Conservation (phyloP, 2,888 invertebrate species). For the Sesia apiformis region DNA sequence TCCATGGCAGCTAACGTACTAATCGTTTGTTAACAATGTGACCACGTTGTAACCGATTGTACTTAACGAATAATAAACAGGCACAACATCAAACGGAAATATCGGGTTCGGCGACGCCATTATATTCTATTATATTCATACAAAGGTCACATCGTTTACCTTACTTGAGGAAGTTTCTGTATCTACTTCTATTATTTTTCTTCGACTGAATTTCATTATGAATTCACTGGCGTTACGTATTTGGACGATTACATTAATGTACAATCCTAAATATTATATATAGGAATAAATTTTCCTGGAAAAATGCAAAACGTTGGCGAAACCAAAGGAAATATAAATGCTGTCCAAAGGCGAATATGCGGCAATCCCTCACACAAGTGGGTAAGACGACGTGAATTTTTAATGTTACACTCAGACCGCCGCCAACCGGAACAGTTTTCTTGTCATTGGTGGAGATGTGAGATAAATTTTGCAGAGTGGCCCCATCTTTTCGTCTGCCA, state of each 20-base stretch:
- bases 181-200: too few relatives aligned
- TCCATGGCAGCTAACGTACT: conserved; percentile 4
- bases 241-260: too few relatives aligned
- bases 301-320: conserved; percentile 13
- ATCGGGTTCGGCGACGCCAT: conserved; percentile 50
- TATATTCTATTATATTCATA: conserved; percentile 58
- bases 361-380: conserved; percentile 75
- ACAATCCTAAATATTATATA: too few relatives aligned
- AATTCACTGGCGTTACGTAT: too few relatives aligned
- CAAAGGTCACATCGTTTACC: conserved; percentile 39
- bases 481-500: conserved; percentile 73
- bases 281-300: neutral
- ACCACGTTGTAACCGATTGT: conserved; percentile 27
- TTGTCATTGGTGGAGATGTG: conserved; percentile 74
- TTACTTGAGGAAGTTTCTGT: neutral
- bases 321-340: conserved; percentile 72
- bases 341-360: conserved; percentile 70
- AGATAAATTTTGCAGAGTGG: conserved; percentile 75
- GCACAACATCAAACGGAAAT: conserved; percentile 57
- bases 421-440: conserved; percentile 75
- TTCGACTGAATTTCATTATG: too few relatives aligned
- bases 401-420: conserved; percentile 74
- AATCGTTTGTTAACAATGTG: conserved; percentile 7
- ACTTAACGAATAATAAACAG: conserved; percentile 41
- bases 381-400: conserved; percentile 72